These are phyloP conservation scores for Coccyzus lansbergi DNA, from an alignment of 2,797 vertebrate species.

Conservation along the genomic window DNA sequence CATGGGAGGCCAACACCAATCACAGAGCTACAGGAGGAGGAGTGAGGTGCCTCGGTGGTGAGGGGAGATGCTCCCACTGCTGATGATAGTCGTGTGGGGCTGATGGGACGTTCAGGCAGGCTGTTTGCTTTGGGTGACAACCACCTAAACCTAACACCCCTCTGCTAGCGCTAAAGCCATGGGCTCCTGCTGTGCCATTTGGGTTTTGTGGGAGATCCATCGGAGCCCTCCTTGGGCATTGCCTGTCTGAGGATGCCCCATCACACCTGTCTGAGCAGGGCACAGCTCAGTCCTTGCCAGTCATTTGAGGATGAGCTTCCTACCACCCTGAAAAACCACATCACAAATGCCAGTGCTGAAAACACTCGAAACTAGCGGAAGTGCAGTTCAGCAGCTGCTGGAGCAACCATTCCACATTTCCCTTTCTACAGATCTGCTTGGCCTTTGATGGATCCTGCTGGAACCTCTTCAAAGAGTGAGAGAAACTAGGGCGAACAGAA, in stretches of 20 bases:
- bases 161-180: background rate
- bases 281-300: background rate
- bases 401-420: slow-evolving; percentile 1
- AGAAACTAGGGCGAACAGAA: slow-evolving; percentile 41
- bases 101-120: background rate
- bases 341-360: background rate
- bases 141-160: background rate
- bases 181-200: fast-evolving
- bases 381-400: slow-evolving; percentile 25
- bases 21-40: background rate
- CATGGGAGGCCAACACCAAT: background rate
- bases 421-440: background rate
- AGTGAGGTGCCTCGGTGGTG: background rate
- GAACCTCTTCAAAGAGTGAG: slow-evolving; percentile 56
- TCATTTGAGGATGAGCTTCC: background rate
- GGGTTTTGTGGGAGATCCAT: background rate
- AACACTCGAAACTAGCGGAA: background rate
- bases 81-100: background rate
- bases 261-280: background rate
- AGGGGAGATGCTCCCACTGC: background rate
- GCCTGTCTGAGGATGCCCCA: background rate
- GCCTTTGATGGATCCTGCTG: slow-evolving; percentile 58
- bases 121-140: background rate
- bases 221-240: background rate
- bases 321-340: slow-evolving; percentile 21